A percentile compares a stretch with the other conserved stretches of the same genome.
These are phyloP conservation scores for Trissolcus brochymenae DNA, from an alignment of 2,888 invertebrate species.

Conservation along the genomic window DNA sequence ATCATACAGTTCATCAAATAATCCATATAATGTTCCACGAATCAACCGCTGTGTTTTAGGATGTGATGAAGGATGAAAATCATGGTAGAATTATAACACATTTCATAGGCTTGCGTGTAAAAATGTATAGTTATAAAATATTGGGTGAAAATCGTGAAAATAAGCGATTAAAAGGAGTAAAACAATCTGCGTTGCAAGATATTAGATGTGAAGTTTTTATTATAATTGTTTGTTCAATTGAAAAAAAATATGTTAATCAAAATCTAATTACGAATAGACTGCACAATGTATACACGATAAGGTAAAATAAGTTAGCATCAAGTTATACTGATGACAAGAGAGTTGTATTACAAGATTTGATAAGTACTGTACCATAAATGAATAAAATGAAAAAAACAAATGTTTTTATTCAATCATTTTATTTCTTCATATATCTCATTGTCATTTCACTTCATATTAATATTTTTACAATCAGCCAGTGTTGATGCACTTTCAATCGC, in stretches of 20 bases:
- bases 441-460: no score
- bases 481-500: no score
- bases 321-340: no score
- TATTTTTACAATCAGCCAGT: no score
- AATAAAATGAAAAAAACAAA: no score
- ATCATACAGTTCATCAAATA: background rate
- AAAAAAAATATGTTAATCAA: background rate
- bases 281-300: background rate
- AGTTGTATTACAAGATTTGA: no score
- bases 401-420: no score
- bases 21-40: slow-evolving; percentile 4
- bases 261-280: background rate
- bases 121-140: slow-evolving; percentile 43
- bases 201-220: slow-evolving; percentile 50
- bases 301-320: background rate
- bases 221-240: background rate
- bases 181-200: slow-evolving; percentile 25
- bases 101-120: slow-evolving; percentile 55
- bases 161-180: slow-evolving; percentile 60
- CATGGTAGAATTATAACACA: slow-evolving; percentile 63
- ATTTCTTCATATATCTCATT: no score
- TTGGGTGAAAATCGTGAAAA: background rate
- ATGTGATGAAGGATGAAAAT: slow-evolving; percentile 67
- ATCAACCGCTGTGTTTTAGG: slow-evolving; percentile 1
- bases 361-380: no score